Conservation (phyloP, 2,888 invertebrate species). For the Eupithecia subumbrata region DNA sequence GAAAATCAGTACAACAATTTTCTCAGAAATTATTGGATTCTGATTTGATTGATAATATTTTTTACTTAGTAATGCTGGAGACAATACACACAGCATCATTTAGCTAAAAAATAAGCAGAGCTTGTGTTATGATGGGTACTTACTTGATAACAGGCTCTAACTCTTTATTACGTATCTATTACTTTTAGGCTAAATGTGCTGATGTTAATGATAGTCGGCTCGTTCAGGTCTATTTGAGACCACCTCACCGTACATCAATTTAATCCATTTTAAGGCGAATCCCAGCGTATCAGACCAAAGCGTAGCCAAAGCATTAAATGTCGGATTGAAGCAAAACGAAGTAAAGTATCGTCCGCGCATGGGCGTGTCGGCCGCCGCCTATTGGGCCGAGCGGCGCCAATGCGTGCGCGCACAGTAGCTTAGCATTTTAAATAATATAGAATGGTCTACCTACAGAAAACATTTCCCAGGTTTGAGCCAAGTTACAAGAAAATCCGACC, state of each 20-base stretch:
- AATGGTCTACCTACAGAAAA: neutral
- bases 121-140: neutral
- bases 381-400: constrained; percentile 78
- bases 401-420: constrained; percentile 80
- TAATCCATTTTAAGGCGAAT: constrained; percentile 22
- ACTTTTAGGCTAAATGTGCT: neutral
- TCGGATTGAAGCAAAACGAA: constrained; percentile 35
- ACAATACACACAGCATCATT: neutral
- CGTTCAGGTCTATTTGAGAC: neutral
- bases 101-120: neutral
- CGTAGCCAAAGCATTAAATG: constrained; percentile 23
- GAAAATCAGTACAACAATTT: neutral
- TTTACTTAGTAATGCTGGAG: too few relatives aligned
- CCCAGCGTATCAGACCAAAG: constrained; percentile 3
- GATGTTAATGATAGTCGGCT: neutral
- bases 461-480: neutral
- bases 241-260: constrained; percentile 6
- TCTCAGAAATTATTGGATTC: neutral
- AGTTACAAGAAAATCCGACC: constrained; percentile 12
- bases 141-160: neutral
- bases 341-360: constrained; percentile 43
- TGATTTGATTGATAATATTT: neutral
- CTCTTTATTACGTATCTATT: neutral
- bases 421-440: constrained; percentile 47
- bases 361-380: constrained; percentile 72